Percentiles rank a stretch among this genome's conserved stretches.
These are phyloP conservation scores for Hephaestus fuliginosus DNA, from an alignment of 2,797 vertebrate genomes.

Conservation along the genomic window DNA sequence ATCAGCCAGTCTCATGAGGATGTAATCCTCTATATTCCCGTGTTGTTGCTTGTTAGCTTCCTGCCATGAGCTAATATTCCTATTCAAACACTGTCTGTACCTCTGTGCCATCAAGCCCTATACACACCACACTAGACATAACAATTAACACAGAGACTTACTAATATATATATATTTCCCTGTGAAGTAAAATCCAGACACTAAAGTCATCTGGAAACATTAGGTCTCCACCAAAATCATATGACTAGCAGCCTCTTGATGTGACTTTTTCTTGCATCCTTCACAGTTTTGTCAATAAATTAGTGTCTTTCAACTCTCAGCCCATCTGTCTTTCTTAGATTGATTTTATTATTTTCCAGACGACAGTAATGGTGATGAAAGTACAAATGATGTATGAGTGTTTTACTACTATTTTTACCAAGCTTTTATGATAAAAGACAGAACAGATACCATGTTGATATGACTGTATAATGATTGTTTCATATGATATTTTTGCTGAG, in stretches of 20 bases:
- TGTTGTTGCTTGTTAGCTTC: slow-evolving; percentile 69
- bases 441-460: slow-evolving; percentile 16
- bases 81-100: slow-evolving; percentile 41
- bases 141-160: slow-evolving; percentile 42
- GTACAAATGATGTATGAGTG: background rate
- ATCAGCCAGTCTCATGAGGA: slow-evolving; percentile 72
- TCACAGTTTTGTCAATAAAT: slow-evolving; percentile 88
- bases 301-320: slow-evolving; percentile 30
- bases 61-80: slow-evolving; percentile 62
- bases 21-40: slow-evolving; percentile 66
- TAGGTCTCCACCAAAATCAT: slow-evolving; percentile 1
- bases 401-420: background rate
- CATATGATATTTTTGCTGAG: background rate
- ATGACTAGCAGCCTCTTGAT: slow-evolving; percentile 78
- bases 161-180: slow-evolving; percentile 37
- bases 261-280: slow-evolving; percentile 85
- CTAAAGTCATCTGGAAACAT: slow-evolving; percentile 26
- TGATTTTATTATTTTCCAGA: slow-evolving; percentile 18
- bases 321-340: slow-evolving; percentile 6
- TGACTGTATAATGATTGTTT: slow-evolving; percentile 8
- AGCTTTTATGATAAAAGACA: background rate
- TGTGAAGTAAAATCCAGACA: slow-evolving; percentile 37
- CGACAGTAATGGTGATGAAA: background rate
- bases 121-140: slow-evolving; percentile 27
- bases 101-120: slow-evolving; percentile 30